A percentile compares a stretch with the other conserved stretches of the same genome.
Evolutionary conservation across 2,888 invertebrate species (phyloP).

Genomic region (Lathronympha strigana): DNA sequence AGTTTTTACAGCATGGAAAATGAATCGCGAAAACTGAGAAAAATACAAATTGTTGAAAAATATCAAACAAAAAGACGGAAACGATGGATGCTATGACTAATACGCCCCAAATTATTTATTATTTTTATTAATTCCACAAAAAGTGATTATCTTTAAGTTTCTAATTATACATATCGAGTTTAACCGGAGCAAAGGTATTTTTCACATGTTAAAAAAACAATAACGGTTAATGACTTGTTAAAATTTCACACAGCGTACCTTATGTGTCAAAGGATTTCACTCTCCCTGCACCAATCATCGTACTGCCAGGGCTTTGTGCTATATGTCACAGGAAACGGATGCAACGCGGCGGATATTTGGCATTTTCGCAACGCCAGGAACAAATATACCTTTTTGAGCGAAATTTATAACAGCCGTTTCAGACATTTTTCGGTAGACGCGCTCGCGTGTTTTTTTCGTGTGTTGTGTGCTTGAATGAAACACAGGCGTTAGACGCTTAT

Average conservation of each 20-base stretch:
- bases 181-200: too few relatives aligned
- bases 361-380: neutral
- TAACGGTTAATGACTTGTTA: neutral
- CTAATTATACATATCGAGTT: too few relatives aligned
- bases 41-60: too few relatives aligned
- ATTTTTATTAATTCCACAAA: too few relatives aligned
- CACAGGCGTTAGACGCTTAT: neutral
- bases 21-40: too few relatives aligned
- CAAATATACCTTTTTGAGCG: neutral
- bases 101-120: too few relatives aligned
- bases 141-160: too few relatives aligned
- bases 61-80: too few relatives aligned
- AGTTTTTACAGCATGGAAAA: neutral
- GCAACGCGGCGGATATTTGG: neutral
- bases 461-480: neutral
- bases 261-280: neutral
- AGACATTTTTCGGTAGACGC: neutral
- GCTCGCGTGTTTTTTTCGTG: too few relatives aligned
- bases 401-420: neutral
- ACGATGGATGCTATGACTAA: too few relatives aligned
- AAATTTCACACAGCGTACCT: neutral
- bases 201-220: too few relatives aligned
- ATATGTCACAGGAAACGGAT: neutral
- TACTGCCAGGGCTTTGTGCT: neutral
- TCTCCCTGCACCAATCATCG: neutral